Evolutionary conservation across 2,888 invertebrate genomes (phyloP).

Genomic region (Sarcophaga variegata): DNA sequence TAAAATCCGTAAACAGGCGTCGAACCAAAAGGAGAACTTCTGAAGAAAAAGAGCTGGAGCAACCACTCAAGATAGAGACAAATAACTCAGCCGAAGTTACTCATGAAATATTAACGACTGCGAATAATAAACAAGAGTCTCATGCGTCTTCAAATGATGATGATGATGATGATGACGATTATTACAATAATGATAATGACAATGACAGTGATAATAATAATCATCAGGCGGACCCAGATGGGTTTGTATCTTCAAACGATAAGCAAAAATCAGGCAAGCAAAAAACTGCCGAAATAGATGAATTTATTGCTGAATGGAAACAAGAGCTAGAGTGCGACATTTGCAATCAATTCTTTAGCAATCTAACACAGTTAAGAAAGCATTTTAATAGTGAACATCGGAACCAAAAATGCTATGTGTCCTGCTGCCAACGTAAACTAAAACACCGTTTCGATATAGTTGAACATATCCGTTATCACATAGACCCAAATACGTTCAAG

Average conservation of each 20-base stretch:
- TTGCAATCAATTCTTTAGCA: slow-evolving; percentile 61
- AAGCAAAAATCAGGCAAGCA: slow-evolving; percentile 41
- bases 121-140: slow-evolving; percentile 15
- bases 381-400: slow-evolving; percentile 71
- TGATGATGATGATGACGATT: slow-evolving; percentile 43
- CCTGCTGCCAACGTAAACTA: slow-evolving; percentile 72
- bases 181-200: not conserved
- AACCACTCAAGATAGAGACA: not conserved
- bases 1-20: slow-evolving; percentile 6
- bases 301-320: slow-evolving; percentile 67
- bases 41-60: not conserved
- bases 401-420: slow-evolving; percentile 68
- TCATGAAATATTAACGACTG: not conserved
- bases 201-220: slow-evolving; percentile 51
- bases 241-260: slow-evolving; percentile 54
- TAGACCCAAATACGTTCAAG: slow-evolving; percentile 72
- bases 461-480: slow-evolving; percentile 71
- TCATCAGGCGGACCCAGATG: slow-evolving; percentile 49
- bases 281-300: slow-evolving; percentile 67
- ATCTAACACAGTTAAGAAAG: slow-evolving; percentile 66
- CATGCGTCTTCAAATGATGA: slow-evolving; percentile 51
- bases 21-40: not conserved
- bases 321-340: slow-evolving; percentile 69
- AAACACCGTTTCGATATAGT: slow-evolving; percentile 71
- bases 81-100: not conserved